A percentile compares a stretch with the other conserved stretches of the same genome.
phyloP scores from a whole-genome alignment of 1,140 invertebrate genomes.

The Drosophila varians region DNA sequence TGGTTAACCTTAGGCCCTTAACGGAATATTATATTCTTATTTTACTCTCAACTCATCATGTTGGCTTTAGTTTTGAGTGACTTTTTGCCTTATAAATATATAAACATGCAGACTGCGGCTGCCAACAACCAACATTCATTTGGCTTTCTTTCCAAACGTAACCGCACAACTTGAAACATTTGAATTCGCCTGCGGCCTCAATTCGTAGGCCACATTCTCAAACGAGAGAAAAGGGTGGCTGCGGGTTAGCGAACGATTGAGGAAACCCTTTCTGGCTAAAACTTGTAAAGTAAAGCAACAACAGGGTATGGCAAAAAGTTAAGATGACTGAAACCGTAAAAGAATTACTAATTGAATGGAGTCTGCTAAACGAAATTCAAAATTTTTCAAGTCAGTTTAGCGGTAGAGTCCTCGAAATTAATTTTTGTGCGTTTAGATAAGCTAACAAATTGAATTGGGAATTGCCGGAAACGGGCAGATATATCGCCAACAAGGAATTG shows the following conservation, averaged over 20 bases:
- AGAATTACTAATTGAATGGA: conserved; percentile 9
- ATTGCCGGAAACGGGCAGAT: neutral
- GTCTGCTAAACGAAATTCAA: conserved; percentile 13
- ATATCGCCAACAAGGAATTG: neutral
- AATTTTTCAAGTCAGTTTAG: neutral
- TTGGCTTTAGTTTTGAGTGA: conserved; percentile 12
- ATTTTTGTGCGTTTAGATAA: conserved; percentile 2
- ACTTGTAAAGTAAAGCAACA: conserved; percentile 1
- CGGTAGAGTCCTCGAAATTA: conserved; percentile 2
- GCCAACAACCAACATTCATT: conserved; percentile 16
- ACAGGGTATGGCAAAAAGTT: conserved; percentile 12
- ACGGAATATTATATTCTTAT: no score
- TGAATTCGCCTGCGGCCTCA: conserved; percentile 15
- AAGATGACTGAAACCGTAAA: conserved; percentile 9
- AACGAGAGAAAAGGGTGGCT: neutral
- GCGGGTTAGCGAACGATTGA: neutral
- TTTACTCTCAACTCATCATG: neutral
- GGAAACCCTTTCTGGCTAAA: neutral
- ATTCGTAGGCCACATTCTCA: conserved; percentile 20
- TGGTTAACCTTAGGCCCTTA: no score
- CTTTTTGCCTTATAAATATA: conserved; percentile 39
- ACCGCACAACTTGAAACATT: conserved; percentile 50
- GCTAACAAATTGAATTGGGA: conserved; percentile 10
- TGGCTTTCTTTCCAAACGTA: conserved; percentile 22
- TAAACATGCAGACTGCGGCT: conserved; percentile 16